Conservation (phyloP, 2,797 vertebrate species). For the Poecilia velifera region DNA sequence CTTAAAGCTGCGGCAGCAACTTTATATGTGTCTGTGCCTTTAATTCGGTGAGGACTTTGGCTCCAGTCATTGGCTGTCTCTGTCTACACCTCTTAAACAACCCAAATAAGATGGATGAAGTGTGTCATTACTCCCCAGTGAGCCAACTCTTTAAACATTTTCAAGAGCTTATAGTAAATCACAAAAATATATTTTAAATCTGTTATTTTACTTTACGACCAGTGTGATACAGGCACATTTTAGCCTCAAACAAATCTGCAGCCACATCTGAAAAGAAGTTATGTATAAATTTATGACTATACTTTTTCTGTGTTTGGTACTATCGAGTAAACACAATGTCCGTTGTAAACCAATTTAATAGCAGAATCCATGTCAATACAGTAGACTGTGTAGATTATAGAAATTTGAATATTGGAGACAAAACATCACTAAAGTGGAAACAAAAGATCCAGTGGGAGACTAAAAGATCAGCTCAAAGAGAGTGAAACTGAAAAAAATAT, state of each 20-base stretch:
- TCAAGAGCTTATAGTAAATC: background rate
- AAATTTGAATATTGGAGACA: background rate
- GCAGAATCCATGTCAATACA: background rate
- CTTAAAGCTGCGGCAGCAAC: background rate
- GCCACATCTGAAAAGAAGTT: background rate
- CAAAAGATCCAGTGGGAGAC: background rate
- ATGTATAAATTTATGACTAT: background rate
- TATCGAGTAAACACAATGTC: background rate
- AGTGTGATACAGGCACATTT: background rate
- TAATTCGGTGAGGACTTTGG: background rate
- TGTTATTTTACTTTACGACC: background rate
- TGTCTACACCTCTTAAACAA: background rate
- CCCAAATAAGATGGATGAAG: background rate
- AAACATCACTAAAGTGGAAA: background rate
- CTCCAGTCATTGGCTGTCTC: background rate
- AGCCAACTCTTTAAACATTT: background rate
- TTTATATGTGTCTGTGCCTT: background rate
- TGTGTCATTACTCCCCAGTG: background rate
- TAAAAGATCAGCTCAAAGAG: background rate
- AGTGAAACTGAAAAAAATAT: background rate
- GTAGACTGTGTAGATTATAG: background rate
- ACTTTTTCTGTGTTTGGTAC: background rate
- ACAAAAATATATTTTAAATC: background rate
- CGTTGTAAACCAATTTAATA: background rate
- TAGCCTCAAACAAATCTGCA: background rate